Evolutionary conservation across 2,888 invertebrate species (phyloP).

Genomic region (Caenorhabditis angaria): DNA sequence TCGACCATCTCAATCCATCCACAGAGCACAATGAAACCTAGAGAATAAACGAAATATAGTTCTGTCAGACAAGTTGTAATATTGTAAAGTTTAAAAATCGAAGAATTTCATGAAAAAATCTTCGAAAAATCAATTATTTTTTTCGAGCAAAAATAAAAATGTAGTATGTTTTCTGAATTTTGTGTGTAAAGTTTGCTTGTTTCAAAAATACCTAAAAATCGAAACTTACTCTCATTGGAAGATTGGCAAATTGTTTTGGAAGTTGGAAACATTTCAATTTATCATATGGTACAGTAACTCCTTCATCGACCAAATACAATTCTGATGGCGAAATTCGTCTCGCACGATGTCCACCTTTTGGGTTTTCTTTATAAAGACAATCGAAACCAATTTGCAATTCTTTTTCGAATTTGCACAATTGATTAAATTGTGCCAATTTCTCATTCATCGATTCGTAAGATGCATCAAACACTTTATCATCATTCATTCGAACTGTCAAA

Average conservation of each 20-base stretch:
- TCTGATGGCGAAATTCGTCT: slow-evolving; percentile 22
- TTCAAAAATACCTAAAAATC: too few species aligned
- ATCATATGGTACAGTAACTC: slow-evolving; percentile 19
- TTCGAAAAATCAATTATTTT: too few species aligned
- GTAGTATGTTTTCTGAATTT: too few species aligned
- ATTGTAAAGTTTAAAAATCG: too few species aligned
- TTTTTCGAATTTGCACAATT: slow-evolving; percentile 21
- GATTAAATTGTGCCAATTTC: slow-evolving; percentile 17
- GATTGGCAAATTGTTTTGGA: slow-evolving; percentile 17
- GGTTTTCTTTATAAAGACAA: slow-evolving; percentile 13
- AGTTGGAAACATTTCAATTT: slow-evolving; percentile 23
- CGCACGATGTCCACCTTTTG: slow-evolving; percentile 7
- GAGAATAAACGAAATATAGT: too few species aligned
- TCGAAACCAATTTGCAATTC: slow-evolving; percentile 32
- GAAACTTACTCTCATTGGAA: slow-evolving; percentile 26
- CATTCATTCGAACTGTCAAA: slow-evolving; percentile 17
- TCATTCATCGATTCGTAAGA: slow-evolving; percentile 24
- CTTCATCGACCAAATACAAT: slow-evolving; percentile 27
- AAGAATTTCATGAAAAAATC: too few species aligned
- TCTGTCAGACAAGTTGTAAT: too few species aligned
- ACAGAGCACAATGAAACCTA: slow-evolving; percentile 24
- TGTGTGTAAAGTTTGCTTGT: too few species aligned
- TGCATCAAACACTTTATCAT: slow-evolving; percentile 5
- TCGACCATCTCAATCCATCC: slow-evolving; percentile 29
- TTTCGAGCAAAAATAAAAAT: too few species aligned